A percentile compares a stretch with the other conserved stretches of the same genome.
Conservation (phyloP, 2,113 vertebrate genomes). For the Sylvilagus bachmani region DNA sequence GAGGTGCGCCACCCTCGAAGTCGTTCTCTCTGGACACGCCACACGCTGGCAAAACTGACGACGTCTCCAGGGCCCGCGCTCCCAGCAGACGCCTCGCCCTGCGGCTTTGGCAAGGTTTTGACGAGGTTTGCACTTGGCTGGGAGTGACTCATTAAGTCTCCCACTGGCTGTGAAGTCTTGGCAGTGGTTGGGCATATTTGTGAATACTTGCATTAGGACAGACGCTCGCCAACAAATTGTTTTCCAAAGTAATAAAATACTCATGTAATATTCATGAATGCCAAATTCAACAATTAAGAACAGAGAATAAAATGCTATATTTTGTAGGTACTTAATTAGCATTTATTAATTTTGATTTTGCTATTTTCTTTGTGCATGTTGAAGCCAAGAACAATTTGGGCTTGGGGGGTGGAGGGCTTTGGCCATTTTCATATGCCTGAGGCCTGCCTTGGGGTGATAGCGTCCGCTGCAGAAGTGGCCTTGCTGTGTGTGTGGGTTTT, state of each 20-base stretch:
- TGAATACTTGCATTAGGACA: not conserved
- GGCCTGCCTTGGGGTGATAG: not conserved
- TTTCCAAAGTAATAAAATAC: constrained; percentile 37
- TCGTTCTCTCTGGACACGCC: not conserved
- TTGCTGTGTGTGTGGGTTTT: too few species aligned
- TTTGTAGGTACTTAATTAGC: constrained; percentile 55
- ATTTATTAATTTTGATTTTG: constrained; percentile 21
- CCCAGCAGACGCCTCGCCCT: not conserved
- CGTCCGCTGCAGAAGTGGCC: too few species aligned
- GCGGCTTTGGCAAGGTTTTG: not conserved
- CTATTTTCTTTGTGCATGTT: not conserved
- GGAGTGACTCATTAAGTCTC: not conserved
- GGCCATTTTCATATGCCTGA: not conserved
- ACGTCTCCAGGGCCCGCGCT: fast-evolving
- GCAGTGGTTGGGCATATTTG: not conserved
- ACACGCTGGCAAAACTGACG: too few species aligned
- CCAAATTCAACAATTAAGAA: constrained; percentile 8
- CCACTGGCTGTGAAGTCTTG: not conserved
- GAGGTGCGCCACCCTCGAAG: not conserved
- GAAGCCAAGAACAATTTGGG: not conserved
- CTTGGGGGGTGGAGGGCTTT: too few species aligned
- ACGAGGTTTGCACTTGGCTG: not conserved
- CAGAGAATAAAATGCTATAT: not conserved
- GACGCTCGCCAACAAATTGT: not conserved
- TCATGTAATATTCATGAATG: not conserved